Base-by-base conservation (phyloP, 2,888 invertebrate genomes). In the Parnassius orleans region DNA sequence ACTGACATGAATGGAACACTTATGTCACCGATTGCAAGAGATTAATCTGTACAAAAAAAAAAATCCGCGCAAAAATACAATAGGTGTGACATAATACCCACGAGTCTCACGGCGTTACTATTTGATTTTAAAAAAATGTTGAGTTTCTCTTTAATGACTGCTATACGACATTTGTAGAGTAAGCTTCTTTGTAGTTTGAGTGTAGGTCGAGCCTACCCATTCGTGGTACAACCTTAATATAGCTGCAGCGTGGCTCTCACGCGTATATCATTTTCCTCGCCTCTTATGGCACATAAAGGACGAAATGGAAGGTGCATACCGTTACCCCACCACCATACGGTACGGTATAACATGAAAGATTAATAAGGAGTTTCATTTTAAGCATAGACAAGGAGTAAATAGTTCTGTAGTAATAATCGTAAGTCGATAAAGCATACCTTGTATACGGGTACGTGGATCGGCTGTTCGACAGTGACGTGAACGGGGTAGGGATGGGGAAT, bases 401-500 rank as follows among this genome's bases (percentile, higher is more conserved):
- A 33, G 33, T 33, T 33, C 7, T 33, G 7, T 33, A 33, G 5
- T 33, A 33, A 33, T 19, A 19, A 19, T 19, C 19, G 19, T 19
- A 2, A 19, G 19, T 33, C 33, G 33, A 48, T 9, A 48, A 42
- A 10, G 10, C 71, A 75, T 74, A 94, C 90, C 87, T 95, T 95
- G 77, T 95, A 95, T 59, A 95, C 94, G 1, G 95, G 95, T 55
- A 95, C 93, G 66, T 94, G 94, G 57, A 95, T 94, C 69, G 95
- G 95, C 73, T 95, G 95, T 63, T 95, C 94, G 52, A 95, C 94
- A 1, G 93, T 90, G 1, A 95, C 93, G 72, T 95, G 95, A 1
- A 95, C 95, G 0, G 95, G 93, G 85, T 95, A 95, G 2, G 95
- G 95, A 65, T 95, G 95, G 1, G 95, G 95, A 55, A 95, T 95